Evolutionary conservation across 23 tunicate species (phyloP).

Genomic region (Aplidium turbinatum): DNA sequence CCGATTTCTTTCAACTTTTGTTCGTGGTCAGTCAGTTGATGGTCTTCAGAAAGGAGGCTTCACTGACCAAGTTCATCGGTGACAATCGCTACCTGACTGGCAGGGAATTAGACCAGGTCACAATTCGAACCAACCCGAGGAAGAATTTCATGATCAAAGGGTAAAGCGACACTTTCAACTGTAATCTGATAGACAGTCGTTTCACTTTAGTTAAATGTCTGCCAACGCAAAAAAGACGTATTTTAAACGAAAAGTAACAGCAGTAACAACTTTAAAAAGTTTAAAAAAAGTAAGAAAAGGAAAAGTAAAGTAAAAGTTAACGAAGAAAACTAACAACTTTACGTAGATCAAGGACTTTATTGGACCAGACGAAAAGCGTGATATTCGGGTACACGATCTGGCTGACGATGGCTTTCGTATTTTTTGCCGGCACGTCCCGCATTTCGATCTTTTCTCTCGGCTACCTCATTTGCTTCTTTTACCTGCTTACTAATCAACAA

Average conservation of each 20-base stretch:
- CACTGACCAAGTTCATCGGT: slow-evolving; percentile 59
- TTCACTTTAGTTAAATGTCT: too few species aligned
- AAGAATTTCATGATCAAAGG: slow-evolving; percentile 64
- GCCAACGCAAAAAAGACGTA: too few species aligned
- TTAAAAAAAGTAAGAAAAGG: too few species aligned
- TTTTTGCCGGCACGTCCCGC: slow-evolving; percentile 85
- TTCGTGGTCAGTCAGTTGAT: slow-evolving; percentile 66
- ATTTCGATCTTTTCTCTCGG: slow-evolving; percentile 93
- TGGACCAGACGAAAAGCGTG: slow-evolving; percentile 73
- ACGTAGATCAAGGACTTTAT: slow-evolving; percentile 54
- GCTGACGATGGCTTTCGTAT: slow-evolving; percentile 80
- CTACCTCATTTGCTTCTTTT: slow-evolving; percentile 84
- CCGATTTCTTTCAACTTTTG: slow-evolving; percentile 88
- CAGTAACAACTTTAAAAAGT: too few species aligned
- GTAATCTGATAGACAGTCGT: too few species aligned
- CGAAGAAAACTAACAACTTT: too few species aligned
- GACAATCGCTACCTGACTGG: slow-evolving; percentile 69
- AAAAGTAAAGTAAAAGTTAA: too few species aligned
- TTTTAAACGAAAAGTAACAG: too few species aligned
- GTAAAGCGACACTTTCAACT: too few species aligned
- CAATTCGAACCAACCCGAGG: slow-evolving; percentile 60
- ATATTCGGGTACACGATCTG: slow-evolving; percentile 75
- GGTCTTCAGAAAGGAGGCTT: slow-evolving; percentile 60
- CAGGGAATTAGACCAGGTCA: slow-evolving; percentile 52
- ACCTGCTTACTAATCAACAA: slow-evolving; percentile 63